Base-by-base conservation (phyloP, 2,888 invertebrate genomes). In the Abscondita cerata region DNA sequence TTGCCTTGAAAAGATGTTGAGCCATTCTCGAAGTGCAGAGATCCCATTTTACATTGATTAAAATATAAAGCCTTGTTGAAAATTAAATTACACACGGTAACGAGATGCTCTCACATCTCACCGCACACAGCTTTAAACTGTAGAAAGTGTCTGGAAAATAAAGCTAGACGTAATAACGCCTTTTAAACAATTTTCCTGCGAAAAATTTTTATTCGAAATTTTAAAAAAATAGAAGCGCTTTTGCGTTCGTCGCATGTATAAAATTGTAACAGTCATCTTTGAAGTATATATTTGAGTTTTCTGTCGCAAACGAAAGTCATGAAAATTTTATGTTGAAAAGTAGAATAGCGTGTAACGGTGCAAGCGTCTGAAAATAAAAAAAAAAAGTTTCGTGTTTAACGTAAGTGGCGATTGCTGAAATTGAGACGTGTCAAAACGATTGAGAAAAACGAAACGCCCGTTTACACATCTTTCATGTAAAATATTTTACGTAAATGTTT, bases 11-110 rank as follows among this genome's bases (percentile, higher is more conserved):
- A 61, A 61, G 58, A 57, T 55, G 59, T 59, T 59, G 59, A 66
- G 62, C 59, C 59, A 54, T 64, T 63, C 53, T 44, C 41, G 36
- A 55, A 60, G 51, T 48, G 65, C 57, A 61, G 67, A n/a, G n/a
- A 68, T 70, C 72, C 71, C 68, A 70, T 73, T 70, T 70, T 69
- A 67, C 70, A 72, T 73, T 71, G 72, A 73, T 74, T 73, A 74
- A 73, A 74, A 70, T 72, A 71, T 71, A 74, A 73, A 72, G 71
- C 72, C 67, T 63, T 68, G 70, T 70, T 70, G 71, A 72, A 74
- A 74, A 74, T 74, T 74, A 74, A 72, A 74, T 73, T 74, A 73
- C 73, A 67, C 64, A 59, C 62, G 59, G 71, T 70, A 70, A 71
- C 69, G 69, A 72, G 72, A 70, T 68, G 70, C 64, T 63, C 66